Evolutionary conservation across 2,888 invertebrate genomes (phyloP), one percentile per base, ranked within the genome.

Genomic region (Mimumesa dahlbomi): DNA sequence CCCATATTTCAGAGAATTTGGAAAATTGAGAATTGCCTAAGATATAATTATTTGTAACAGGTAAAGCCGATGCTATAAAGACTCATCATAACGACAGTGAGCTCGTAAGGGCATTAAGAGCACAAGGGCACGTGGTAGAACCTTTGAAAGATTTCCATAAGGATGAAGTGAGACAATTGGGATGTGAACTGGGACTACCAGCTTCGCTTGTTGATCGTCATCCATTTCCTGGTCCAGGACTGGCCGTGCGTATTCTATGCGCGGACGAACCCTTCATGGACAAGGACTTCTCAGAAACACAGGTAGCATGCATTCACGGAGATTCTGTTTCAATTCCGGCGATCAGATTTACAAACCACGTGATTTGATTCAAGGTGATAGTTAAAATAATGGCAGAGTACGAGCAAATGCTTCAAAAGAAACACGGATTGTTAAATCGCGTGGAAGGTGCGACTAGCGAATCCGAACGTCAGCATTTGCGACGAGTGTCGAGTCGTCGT

Each of bases 71-170:
- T 84, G 95, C 95, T 22, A 99, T 99, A 87, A 99, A 99, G 91
- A 99, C 99, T 21, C 99, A 99, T 90, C 99, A 99, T 92, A 99
- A 99, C 90, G 99, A 99, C 90, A 98, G 98, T 9, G 97, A 97
- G 87, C 92, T 99, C 62, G 97, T 99, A 62, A 91, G 96, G 81
- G 91, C 94, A 82, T 89, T 94, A 80, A 90, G 94, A 38, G 91
- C 91, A 61, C 92, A 94, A 62, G 98, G 98, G 9, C 92, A 97
- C 57, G 98, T 99, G 16, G 95, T 99, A 9, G 99, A 99, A 90
- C 99, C 99, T n/a, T 92, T 99, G 61, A 95, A 95, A 90, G 99
- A 99, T 91, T 99, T 99, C 89, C 99, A 99, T 90, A 99, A 99
- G 91, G 99, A 99, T 88, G 99, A 99, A 92, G 97, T 95, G 59